These are phyloP conservation scores for Pitangus sulphuratus DNA, from an alignment of 2,797 vertebrate species.

Conservation along the genomic window DNA sequence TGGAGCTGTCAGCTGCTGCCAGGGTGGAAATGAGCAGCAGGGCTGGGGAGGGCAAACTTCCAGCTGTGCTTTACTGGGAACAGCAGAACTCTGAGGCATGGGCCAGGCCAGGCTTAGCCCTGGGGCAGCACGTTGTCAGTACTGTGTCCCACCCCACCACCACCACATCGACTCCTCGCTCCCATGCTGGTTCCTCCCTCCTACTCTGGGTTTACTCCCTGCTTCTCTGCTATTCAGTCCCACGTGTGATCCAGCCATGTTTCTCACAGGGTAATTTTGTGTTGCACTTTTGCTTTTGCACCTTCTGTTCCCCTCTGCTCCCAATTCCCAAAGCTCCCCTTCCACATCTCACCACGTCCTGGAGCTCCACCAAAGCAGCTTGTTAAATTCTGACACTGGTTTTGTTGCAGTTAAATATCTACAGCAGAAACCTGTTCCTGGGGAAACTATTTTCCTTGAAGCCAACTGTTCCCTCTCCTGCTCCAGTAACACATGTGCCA, in stretches of 20 bases:
- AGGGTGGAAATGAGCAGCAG: neutral
- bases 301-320: neutral
- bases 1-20: neutral
- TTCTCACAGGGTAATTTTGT: neutral
- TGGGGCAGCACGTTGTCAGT: accelerated
- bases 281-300: neutral
- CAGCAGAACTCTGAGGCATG: accelerated
- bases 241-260: accelerated
- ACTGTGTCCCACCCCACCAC: accelerated
- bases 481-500: accelerated
- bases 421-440: neutral
- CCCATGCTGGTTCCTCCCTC: accelerated
- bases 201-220: accelerated
- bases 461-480: neutral
- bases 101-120: neutral
- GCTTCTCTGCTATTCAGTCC: neutral
- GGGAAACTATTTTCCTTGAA: neutral
- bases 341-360: accelerated
- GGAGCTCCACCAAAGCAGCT: neutral
- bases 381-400: accelerated
- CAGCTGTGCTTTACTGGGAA: accelerated
- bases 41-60: neutral
- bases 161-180: accelerated
- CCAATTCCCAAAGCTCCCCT: neutral
- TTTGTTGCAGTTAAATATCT: neutral